These are phyloP conservation scores for Ochropacha duplaris DNA, from an alignment of 2,888 invertebrate species.

Conservation along the genomic window DNA sequence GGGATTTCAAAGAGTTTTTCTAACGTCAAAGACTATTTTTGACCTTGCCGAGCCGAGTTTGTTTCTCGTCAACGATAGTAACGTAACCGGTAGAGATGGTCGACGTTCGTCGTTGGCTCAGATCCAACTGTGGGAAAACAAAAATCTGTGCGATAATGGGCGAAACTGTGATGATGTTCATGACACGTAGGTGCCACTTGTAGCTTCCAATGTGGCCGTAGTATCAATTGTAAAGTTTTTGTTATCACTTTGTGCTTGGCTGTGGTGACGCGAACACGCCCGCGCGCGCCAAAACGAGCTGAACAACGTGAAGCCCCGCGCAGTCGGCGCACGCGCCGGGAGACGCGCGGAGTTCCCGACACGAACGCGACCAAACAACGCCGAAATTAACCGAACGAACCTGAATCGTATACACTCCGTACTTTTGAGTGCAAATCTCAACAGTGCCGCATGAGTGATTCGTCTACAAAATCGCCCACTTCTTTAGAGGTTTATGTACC, in stretches of 20 bases:
- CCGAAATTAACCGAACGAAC: constrained; percentile 69
- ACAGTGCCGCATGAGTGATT: constrained; percentile 36
- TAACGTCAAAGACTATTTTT: constrained; percentile 31
- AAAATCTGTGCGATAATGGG: constrained; percentile 50
- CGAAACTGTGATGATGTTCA: constrained; percentile 44
- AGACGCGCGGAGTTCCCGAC: constrained; percentile 60
- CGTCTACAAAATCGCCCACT: constrained; percentile 25
- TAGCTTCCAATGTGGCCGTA: constrained; percentile 35
- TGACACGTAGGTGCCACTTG: constrained; percentile 38
- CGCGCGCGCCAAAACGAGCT: constrained; percentile 57
- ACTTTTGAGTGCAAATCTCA: constrained; percentile 42
- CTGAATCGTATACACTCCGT: constrained; percentile 45
- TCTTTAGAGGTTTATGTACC: constrained; percentile 27
- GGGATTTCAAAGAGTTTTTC: constrained; percentile 27
- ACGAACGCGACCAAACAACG: constrained; percentile 54
- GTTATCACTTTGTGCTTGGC: constrained; percentile 75
- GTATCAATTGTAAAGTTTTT: constrained; percentile 67
- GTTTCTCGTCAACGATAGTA: constrained; percentile 48
- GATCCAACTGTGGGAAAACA: constrained; percentile 58
- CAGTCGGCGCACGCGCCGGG: constrained; percentile 63
- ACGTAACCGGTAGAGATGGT: constrained; percentile 46
- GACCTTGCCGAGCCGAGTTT: constrained; percentile 56
- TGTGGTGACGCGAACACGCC: constrained; percentile 64
- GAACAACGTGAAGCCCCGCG: constrained; percentile 43
- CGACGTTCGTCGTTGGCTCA: constrained; percentile 51